Base-by-base conservation (phyloP, 1,140 invertebrate species). In the Drosophila nigromelanica region DNA sequence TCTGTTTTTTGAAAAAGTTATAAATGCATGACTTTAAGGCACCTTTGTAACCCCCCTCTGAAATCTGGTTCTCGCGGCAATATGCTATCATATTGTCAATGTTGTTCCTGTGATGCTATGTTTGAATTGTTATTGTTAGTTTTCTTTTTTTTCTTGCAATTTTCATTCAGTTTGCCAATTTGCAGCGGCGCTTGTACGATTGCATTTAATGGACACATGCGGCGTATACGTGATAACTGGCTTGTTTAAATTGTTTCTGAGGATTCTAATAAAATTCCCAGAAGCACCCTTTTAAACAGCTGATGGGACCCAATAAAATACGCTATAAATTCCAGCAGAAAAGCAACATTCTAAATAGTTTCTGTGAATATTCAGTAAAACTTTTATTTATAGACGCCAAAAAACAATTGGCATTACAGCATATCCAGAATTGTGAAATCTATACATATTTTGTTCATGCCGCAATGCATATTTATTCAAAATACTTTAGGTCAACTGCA, bases 151-250 rank as follows among this genome's bases (percentile, higher is more conserved):
- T 67, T 18, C 24, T 40, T 33, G 15, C 11, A 60, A 68, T 51
- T 68, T 51, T 59, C 45, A 68, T 50, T 14, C 64, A 51, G 64
- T 51, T 58, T 60, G 47, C 55, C 55, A 68, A 60, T 68, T 60
- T 59, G 55, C 55, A 35, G 33, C 8, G 33, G 33, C 8, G 8
- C 8, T 35, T 35, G 33, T 35, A 35, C 8, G 2, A 7, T 35
- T 35, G 33, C 33, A 35, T 10, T 35, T 35, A 35, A 35, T 2
- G 40, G 54, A 60, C 64, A 27, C 47, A 68, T 15, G 63, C 18
- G 21, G 63, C 63, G 63, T 58, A 48, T 58, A 58, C 62, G 62
- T 56, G 62, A 45, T 58, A 21, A 3, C 21, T 12, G 43, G n/a
- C 43, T 30, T 4, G 39, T n/a, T 12, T 2, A n/a, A 40, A 40